Base-by-base conservation (phyloP, 2,888 invertebrate species). In the Pollenia amentaria region DNA sequence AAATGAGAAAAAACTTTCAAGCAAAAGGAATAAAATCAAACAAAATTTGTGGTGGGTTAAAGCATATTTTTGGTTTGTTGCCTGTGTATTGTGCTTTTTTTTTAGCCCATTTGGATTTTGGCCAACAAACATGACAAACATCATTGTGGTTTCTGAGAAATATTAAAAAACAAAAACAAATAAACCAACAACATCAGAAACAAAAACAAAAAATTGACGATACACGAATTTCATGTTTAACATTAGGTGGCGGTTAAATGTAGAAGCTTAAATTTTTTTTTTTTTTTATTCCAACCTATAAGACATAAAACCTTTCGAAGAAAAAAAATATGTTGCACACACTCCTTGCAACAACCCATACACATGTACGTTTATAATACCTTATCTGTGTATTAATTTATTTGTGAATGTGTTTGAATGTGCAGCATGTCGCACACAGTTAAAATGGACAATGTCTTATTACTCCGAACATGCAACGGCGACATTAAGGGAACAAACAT, bases 171-270 rank as follows among this genome's bases (percentile, higher is more conserved):
- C 14, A 65, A 21, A n/a, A 53, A 46, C 18, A 16, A 51, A 40
- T 18, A 38, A 62, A 48, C 29, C 65, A 55, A 48, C n/a, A 53
- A 14, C 6, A 72, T 46, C 38, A 14, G 9, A 60, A 18, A 29
- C 44, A 42, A 40, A 42, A 64, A 53, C 42, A 46, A 64, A 83
- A 76, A 80, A 87, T 55, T 87, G 69, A 70, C 82, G 70, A 64
- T 85, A 85, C 87, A 87, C 87, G 87, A 87, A 83, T 87, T 87
- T 87, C 83, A 87, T 87, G 87, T 87, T 83, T 40, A 79, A 86
- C 86, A 83, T 86, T 86, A 79, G 86, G 82, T 83, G 86, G 79
- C 79, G 70, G 82, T 83, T 84, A 77, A 84, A 84, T 78, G 70
- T 77, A 84, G 83, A 84, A 84, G 83, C 83, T 70, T 42, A 16